Evolutionary conservation across 1,140 invertebrate genomes (phyloP).

Genomic region (Sarcophaga bullata): DNA sequence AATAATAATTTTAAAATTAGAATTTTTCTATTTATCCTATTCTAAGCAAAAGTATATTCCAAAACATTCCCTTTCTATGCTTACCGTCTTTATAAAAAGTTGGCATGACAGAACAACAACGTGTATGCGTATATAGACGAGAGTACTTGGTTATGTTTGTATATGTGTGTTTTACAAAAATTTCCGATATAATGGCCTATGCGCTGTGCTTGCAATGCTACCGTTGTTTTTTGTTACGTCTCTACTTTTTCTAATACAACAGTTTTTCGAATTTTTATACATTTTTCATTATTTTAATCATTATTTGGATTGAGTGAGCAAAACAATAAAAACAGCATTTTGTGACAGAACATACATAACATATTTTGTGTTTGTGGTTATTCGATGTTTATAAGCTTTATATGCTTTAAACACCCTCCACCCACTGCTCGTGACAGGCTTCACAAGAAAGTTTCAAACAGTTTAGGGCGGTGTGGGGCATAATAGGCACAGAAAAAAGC

Average conservation of each 20-base stretch:
- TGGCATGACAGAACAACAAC: background rate
- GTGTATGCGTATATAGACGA: background rate
- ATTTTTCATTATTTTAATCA: background rate
- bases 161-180: constrained; percentile 14
- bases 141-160: constrained; percentile 10
- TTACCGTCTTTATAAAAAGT: background rate
- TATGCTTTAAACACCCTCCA: background rate
- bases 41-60: background rate
- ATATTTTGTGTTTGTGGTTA: background rate
- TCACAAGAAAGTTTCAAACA: background rate
- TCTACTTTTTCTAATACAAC: background rate
- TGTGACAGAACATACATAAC: background rate
- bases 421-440: background rate
- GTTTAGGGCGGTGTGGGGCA: background rate
- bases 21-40: too few species aligned
- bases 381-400: background rate
- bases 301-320: background rate
- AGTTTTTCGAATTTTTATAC: background rate
- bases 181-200: constrained; percentile 22
- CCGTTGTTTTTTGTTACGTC: background rate
- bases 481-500: background rate
- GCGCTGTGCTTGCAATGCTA: constrained; percentile 12
- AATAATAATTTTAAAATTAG: too few species aligned
- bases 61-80: background rate
- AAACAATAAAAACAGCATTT: constrained; percentile 11